Conservation (phyloP, 2,113 vertebrate genomes). For the Actenoides hombroni region DNA sequence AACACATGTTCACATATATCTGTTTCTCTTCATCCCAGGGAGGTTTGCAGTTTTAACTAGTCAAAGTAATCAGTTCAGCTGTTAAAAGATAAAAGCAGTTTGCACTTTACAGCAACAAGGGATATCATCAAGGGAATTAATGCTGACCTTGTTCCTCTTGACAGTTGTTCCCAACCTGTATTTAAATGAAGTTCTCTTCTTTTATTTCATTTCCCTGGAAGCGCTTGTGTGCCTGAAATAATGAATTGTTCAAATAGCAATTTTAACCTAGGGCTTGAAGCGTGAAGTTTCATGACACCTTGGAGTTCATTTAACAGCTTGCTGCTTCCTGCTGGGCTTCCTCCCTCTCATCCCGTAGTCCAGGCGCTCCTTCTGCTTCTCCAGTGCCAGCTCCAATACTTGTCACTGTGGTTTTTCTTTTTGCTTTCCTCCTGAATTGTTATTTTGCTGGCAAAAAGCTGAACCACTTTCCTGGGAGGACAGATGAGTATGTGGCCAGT, state of each 20-base stretch:
- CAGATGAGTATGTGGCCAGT: not conserved
- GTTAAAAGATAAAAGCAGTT: slow-evolving; percentile 44
- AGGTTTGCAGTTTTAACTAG: not conserved
- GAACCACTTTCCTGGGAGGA: not conserved
- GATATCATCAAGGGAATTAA: slow-evolving; percentile 9
- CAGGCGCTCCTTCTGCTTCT: not conserved
- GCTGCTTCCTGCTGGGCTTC: slow-evolving; percentile 39
- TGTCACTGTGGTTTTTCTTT: not conserved
- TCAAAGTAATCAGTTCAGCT: slow-evolving; percentile 29
- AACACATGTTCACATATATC: not conserved
- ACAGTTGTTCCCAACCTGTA: slow-evolving; percentile 37
- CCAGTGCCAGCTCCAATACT: not conserved
- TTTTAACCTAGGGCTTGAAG: slow-evolving; percentile 52
- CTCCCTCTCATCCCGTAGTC: slow-evolving; percentile 2
- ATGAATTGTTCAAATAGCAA: slow-evolving; percentile 48
- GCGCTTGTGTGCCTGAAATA: slow-evolving; percentile 40
- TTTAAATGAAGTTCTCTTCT: slow-evolving; percentile 45
- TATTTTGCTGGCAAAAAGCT: not conserved
- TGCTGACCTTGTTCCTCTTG: slow-evolving; percentile 56
- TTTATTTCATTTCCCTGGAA: slow-evolving; percentile 48
- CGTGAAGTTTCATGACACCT: slow-evolving; percentile 17
- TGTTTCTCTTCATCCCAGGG: not conserved
- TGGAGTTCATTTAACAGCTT: slow-evolving; percentile 37
- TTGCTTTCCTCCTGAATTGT: not conserved
- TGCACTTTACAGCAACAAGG: not conserved